Evolutionary conservation across 2,797 vertebrate species (phyloP), one percentile per base, ranked within the genome.

Genomic region (Helarctos malayanus): DNA sequence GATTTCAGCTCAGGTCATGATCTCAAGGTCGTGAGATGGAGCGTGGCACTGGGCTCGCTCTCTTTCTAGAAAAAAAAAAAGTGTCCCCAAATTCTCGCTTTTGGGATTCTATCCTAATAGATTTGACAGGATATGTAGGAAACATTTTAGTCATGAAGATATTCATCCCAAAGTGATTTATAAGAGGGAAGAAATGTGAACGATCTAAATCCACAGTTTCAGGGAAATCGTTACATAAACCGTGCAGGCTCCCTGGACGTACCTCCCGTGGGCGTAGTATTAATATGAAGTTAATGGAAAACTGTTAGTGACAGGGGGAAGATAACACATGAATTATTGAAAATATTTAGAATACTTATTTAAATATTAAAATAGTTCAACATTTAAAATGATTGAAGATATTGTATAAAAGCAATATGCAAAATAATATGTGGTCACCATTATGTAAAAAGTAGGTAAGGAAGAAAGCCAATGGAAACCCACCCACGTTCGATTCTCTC

Each of bases 11-110:
- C 68, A 38, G 35, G n/a, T 69, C 35, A 21, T 38, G 68, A 69
- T 38, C 38, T 75, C 41, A 75, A 2, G 3, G 71, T 47, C 10
- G 4, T 75, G 71, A 29, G 71, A 29, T 75, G 14, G 7, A 47
- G 41, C 15, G 14, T 25, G 0, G 0, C 0, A 27, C 41, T 0
- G 1, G 71, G 41, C 27, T 18, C 32, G 29, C 29, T 45, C 41
- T 73, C 12, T 29, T 14, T 47, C 71, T 45, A 71, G 25, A 71
- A 25, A 41, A 35, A 12, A 41, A 69, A 21, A 65, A 41, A 41
- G 41, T 41, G 41, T 41, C 61, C 49, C 25, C 32, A 7, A 73
- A 59, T 45, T 21, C 54, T 65, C 32, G 29, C 3, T 54, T 80
- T 41, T 0, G 23, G 87, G 27, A 29, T 89, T 89, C 57, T 89